phyloP scores from a whole-genome alignment of 2,888 invertebrate species.

The Ferdinandea cuprea region DNA sequence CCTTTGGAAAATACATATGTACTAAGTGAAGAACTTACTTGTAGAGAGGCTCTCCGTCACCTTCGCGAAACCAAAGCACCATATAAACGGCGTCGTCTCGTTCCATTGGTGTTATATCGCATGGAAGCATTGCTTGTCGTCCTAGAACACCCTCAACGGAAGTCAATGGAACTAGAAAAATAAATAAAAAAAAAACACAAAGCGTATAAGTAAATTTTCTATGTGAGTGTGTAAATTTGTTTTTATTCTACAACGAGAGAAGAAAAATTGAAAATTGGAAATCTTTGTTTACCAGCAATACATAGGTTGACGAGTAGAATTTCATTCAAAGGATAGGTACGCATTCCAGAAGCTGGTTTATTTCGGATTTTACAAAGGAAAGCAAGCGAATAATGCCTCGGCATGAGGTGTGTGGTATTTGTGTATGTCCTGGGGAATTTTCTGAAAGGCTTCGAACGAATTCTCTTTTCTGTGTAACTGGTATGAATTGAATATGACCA shows the following conservation, averaged over 20 bases:
- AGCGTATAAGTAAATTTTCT: conserved; percentile 20
- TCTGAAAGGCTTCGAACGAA: conserved; percentile 39
- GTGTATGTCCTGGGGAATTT: conserved; percentile 22
- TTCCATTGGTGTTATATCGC: conserved; percentile 92
- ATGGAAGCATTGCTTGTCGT: conserved; percentile 92
- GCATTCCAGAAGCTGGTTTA: conserved; percentile 30
- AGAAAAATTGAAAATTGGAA: conserved; percentile 9
- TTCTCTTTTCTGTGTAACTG: conserved; percentile 37
- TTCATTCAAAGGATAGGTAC: conserved; percentile 32
- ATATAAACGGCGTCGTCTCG: conserved; percentile 92
- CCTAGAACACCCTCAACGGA: conserved; percentile 92
- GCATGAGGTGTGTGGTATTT: background rate
- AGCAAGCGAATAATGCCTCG: background rate
- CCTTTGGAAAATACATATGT: background rate
- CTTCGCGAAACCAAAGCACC: conserved; percentile 95
- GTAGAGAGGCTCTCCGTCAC: conserved; percentile 92
- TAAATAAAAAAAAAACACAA: conserved; percentile 16
- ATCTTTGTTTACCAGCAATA: conserved; percentile 23
- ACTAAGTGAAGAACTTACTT: no score
- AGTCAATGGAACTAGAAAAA: conserved; percentile 88
- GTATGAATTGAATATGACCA: conserved; percentile 28
- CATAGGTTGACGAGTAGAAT: conserved; percentile 47
- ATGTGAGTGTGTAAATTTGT: conserved; percentile 8
- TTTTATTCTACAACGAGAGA: background rate
- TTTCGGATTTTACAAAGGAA: conserved; percentile 35